Percentiles rank a stretch among this genome's conserved stretches.
These are phyloP conservation scores for Sebastes hubbsi DNA, from an alignment of 2,797 vertebrate genomes.

Conservation along the genomic window DNA sequence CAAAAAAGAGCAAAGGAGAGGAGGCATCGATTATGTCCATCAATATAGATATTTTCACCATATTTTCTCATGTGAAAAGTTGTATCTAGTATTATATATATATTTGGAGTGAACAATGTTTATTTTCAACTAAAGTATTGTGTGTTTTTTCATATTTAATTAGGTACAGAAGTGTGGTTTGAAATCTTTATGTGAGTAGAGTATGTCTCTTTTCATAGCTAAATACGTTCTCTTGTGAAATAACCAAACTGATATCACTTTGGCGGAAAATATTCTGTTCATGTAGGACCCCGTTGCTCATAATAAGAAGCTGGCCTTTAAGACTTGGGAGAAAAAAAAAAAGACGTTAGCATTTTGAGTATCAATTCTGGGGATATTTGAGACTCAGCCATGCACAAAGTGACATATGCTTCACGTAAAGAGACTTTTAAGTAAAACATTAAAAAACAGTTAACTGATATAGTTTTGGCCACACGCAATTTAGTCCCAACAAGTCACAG, in stretches of 20 bases:
- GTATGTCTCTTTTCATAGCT: not conserved
- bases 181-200: not conserved
- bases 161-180: not conserved
- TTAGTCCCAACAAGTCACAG: slow-evolving; percentile 70
- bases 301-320: not conserved
- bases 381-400: slow-evolving; percentile 1
- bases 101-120: not conserved
- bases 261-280: not conserved
- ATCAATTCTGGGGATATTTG: not conserved
- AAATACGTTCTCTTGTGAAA: not conserved
- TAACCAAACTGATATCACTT: not conserved
- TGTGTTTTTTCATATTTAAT: not conserved
- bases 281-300: not conserved
- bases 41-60: not conserved
- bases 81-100: not conserved
- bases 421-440: slow-evolving; percentile 60
- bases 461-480: slow-evolving; percentile 68
- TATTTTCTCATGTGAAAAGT: not conserved
- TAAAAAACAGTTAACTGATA: slow-evolving; percentile 62
- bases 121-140: not conserved
- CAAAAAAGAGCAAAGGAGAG: slow-evolving; percentile 8
- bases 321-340: not conserved
- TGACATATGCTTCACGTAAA: slow-evolving; percentile 24
- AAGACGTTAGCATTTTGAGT: not conserved
- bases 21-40: not conserved